phyloP scores from a whole-genome alignment of 2,888 invertebrate genomes.

The Odontomyia ornata region DNA sequence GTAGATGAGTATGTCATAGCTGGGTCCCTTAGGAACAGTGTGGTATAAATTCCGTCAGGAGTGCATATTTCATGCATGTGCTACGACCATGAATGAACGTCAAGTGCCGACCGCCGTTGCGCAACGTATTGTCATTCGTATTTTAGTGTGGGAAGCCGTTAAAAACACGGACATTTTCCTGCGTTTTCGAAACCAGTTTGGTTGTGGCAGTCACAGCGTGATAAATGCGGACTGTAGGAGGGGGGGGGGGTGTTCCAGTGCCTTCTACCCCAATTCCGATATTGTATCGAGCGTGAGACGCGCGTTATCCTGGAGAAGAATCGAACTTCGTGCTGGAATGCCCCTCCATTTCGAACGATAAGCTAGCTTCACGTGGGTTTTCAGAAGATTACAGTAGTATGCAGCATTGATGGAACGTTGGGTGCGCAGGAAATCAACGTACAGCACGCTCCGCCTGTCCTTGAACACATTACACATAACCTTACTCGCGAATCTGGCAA shows the following conservation, averaged over 20 bases:
- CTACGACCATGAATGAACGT: too few relatives aligned
- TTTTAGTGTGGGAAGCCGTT: too few relatives aligned
- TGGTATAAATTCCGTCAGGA: too few relatives aligned
- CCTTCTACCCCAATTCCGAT: constrained; percentile 22
- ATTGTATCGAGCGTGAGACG: constrained; percentile 38
- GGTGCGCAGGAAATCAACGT: constrained; percentile 11
- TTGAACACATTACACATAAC: constrained; percentile 19
- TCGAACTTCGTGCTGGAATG: constrained; percentile 17
- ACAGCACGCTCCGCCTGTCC: constrained; percentile 15
- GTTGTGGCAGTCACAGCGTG: constrained; percentile 21
- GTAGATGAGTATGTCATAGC: too few relatives aligned
- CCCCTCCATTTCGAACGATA: neutral
- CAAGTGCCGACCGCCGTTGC: too few relatives aligned
- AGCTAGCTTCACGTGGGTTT: neutral
- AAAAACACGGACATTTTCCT: too few relatives aligned
- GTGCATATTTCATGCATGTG: too few relatives aligned
- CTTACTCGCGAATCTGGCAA: neutral
- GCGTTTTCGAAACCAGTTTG: too few relatives aligned
- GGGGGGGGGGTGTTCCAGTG: constrained; percentile 25
- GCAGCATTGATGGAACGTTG: constrained; percentile 24
- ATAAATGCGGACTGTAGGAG: constrained; percentile 11
- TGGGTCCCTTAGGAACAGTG: too few relatives aligned
- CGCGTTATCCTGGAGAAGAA: constrained; percentile 30
- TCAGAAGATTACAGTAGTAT: constrained; percentile 24
- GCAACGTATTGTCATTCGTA: too few relatives aligned